A percentile compares a stretch with the other conserved stretches of the same genome.
Evolutionary conservation across 2,888 invertebrate genomes (phyloP).

Genomic region (Thera obeliscata): DNA sequence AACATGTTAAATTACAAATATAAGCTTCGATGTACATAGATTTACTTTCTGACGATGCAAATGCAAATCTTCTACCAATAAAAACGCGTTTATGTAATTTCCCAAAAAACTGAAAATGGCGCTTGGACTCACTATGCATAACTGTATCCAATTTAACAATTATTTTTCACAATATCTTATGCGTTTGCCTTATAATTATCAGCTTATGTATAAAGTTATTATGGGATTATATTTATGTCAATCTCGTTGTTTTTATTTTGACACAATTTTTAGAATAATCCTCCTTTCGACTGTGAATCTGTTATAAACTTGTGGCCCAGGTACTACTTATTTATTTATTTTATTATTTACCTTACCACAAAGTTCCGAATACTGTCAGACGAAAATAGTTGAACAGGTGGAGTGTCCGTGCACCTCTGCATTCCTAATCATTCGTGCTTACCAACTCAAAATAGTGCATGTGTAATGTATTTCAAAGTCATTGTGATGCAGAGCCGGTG

Average conservation of each 20-base stretch:
- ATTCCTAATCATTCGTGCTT: constrained; percentile 9
- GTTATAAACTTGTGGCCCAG: background rate
- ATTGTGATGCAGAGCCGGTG: constrained; percentile 32
- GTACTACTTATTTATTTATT: too few species aligned
- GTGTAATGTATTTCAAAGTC: constrained; percentile 38
- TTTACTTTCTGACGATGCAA: too few species aligned
- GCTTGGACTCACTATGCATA: too few species aligned
- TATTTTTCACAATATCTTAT: too few species aligned
- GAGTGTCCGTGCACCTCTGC: constrained; percentile 25
- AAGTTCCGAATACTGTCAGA: constrained; percentile 10
- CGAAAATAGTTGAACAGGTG: constrained; percentile 41
- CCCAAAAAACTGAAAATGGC: too few species aligned
- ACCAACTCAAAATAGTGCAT: constrained; percentile 23
- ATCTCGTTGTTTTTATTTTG: background rate
- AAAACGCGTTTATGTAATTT: too few species aligned
- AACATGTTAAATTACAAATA: too few species aligned
- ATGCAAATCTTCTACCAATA: too few species aligned
- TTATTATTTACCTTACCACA: background rate
- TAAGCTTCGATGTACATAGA: too few species aligned
- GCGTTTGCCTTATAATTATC: too few species aligned
- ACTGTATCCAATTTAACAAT: too few species aligned
- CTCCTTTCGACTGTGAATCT: background rate
- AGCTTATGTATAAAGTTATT: background rate
- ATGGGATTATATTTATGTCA: too few species aligned
- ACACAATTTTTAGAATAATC: background rate